Evolutionary conservation across 64 coral and sea anemone species (phyloP).

Genomic region (Montipora foliosa): DNA sequence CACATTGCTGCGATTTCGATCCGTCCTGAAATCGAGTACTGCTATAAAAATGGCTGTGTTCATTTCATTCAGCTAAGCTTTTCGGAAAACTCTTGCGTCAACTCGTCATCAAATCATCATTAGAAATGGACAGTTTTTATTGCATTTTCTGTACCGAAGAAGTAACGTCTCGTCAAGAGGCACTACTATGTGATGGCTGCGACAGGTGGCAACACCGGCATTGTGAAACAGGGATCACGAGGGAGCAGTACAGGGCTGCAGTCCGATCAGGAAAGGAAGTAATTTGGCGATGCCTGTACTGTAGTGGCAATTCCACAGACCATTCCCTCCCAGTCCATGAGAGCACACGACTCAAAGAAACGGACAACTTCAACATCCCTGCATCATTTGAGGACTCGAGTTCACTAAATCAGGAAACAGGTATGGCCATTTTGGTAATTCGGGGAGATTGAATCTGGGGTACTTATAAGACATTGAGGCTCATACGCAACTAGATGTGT

Average conservation of each 20-base stretch:
- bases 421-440: not conserved
- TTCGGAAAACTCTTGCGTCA: too few species aligned
- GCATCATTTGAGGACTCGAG: not conserved
- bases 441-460: too few species aligned
- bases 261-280: conserved; percentile 6
- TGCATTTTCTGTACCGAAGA: too few species aligned
- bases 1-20: too few species aligned
- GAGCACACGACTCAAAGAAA: not conserved
- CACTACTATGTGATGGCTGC: not conserved
- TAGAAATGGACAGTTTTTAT: too few species aligned
- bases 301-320: not conserved
- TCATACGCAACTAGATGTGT: too few species aligned
- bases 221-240: conserved; percentile 8
- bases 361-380: not conserved
- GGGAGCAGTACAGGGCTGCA: not conserved
- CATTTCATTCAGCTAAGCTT: too few species aligned
- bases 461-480: too few species aligned
- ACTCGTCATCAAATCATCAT: too few species aligned
- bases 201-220: conserved; percentile 1
- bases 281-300: conserved; percentile 1
- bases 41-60: too few species aligned
- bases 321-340: not conserved
- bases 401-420: not conserved
- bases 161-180: too few species aligned
- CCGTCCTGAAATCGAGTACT: too few species aligned